phyloP scores from a whole-genome alignment of 2,888 invertebrate genomes.

The Yponomeuta sedellus region DNA sequence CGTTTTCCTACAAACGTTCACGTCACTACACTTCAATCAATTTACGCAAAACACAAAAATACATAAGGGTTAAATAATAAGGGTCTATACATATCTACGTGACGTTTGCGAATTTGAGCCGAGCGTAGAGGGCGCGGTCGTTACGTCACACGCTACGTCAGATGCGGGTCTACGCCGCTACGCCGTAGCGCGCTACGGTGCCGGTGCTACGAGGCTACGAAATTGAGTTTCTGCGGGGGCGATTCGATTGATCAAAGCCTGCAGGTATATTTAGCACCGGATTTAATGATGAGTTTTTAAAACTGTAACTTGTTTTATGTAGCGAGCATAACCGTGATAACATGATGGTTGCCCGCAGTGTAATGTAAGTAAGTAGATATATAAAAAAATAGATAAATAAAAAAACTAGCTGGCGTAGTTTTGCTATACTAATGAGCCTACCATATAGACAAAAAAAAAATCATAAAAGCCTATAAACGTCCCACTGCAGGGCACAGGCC shows the following conservation, averaged over 20 bases:
- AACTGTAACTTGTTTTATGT: too few species aligned
- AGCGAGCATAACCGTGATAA: too few species aligned
- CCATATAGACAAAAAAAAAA: too few species aligned
- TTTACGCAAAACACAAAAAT: not conserved
- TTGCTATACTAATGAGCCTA: too few species aligned
- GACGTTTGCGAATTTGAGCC: not conserved
- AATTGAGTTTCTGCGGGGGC: not conserved
- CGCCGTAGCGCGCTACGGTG: conserved; percentile 1
- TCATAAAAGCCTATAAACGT: too few species aligned
- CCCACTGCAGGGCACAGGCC: too few species aligned
- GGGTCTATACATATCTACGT: not conserved
- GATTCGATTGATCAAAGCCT: not conserved
- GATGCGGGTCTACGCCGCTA: conserved; percentile 13
- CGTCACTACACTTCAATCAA: not conserved
- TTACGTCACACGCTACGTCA: conserved; percentile 64
- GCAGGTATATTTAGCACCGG: not conserved
- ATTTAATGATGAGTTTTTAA: too few species aligned
- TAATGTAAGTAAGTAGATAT: too few species aligned
- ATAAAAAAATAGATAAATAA: too few species aligned
- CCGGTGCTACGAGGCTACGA: not conserved
- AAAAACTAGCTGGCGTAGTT: too few species aligned
- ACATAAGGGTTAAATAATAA: not conserved
- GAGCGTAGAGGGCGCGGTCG: conserved; percentile 46
- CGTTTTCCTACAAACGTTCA: not conserved
- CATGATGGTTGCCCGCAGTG: too few species aligned